Evolutionary conservation across 2,113 vertebrate genomes (phyloP), one percentile per base, ranked within the genome.

Genomic region (Tetrao urogallus): DNA sequence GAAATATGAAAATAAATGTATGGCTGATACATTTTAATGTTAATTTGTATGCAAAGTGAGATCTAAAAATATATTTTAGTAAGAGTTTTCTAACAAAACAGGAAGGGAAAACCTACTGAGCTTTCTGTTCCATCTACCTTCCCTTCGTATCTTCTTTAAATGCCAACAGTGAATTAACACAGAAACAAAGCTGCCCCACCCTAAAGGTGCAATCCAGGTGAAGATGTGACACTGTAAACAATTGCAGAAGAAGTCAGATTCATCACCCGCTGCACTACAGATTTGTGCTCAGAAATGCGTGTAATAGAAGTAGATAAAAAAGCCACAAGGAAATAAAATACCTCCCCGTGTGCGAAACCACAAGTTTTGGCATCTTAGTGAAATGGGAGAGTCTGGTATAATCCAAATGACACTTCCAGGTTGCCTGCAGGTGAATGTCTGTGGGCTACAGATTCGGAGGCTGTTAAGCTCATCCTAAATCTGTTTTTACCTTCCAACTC

Each of bases 151-250:
- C 20, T 73, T 67, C 32, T 72, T 92, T 66, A 52, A 21, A 22
- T 72, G 65, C 8, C 3, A 94, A 80, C 40, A 88, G 70, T 82
- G 11, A n/a, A 20, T 75, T 78, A 67, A 14, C 61, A 24, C 32
- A 45, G 74, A 83, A 82, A 5, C 0, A 0, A 63, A 34, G 19
- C 30, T 82, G 34, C 36, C 52, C 20, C 42, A 82, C 5, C 4
- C 50, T 75, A 61, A 61, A 61, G n/a, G 24, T 36, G 19, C 27
- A 17, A 45, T 48, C 18, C 52, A 13, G 20, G 21, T 21, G 38
- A 83, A 66, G 60, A 65, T 40, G 7, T 5, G 7, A 80, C 7
- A 88, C 27, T 70, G 58, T 13, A 4, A 30, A 47, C 20, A 47
- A 21, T 13, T 50, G 36, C 11, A 78, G 11, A 80, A 88, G 54